These are phyloP conservation scores for Mormyrops attenuatus DNA, from an alignment of 2,797 vertebrate species.

Conservation along the genomic window DNA sequence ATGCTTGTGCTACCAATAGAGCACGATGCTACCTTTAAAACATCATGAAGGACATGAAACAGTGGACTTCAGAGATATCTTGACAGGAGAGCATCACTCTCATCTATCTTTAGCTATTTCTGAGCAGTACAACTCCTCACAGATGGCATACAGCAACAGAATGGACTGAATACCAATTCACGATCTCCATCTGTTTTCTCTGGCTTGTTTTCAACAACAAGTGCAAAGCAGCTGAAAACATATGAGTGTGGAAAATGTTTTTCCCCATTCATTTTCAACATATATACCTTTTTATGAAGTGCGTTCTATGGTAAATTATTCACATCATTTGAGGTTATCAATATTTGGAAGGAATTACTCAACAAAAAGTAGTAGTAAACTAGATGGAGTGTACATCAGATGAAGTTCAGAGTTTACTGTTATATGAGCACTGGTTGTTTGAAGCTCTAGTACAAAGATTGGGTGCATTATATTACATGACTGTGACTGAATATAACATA, in stretches of 20 bases:
- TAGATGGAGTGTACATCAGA: not conserved
- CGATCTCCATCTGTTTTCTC: conserved; percentile 56
- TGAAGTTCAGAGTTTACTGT: not conserved
- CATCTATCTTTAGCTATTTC: conserved; percentile 50
- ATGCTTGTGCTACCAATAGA: conserved; percentile 34
- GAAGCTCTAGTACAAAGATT: not conserved
- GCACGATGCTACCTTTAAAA: conserved; percentile 33
- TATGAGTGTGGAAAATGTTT: conserved; percentile 15
- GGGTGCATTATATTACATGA: not conserved
- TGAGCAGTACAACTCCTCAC: conserved; percentile 49
- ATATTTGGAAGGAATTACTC: not conserved
- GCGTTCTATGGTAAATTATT: conserved; percentile 21
- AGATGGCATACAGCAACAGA: conserved; percentile 57
- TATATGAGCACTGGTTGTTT: not conserved
- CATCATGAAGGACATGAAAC: conserved; percentile 30
- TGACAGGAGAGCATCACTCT: conserved; percentile 39
- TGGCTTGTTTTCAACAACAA: conserved; percentile 44
- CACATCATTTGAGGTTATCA: conserved; percentile 4
- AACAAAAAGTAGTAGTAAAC: not conserved
- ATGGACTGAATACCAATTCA: conserved; percentile 57
- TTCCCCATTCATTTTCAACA: conserved; percentile 26
- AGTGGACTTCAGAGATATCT: conserved; percentile 32
- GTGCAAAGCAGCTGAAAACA: conserved; percentile 27
- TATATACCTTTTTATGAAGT: conserved; percentile 18
- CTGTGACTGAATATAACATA: not conserved